These are phyloP conservation scores for Arctia plantaginis DNA, from an alignment of 2,888 invertebrate species.

Conservation along the genomic window DNA sequence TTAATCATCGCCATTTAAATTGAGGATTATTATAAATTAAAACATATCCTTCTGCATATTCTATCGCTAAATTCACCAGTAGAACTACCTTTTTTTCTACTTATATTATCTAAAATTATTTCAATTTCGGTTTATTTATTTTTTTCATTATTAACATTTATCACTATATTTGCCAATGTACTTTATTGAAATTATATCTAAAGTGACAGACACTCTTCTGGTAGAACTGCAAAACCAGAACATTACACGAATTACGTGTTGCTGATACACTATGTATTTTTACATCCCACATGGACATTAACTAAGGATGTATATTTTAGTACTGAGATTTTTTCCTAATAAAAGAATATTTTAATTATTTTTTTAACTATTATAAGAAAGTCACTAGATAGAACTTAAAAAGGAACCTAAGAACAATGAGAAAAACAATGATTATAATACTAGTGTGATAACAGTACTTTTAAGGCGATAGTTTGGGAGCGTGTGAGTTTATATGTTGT, in stretches of 20 bases:
- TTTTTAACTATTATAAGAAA: not conserved
- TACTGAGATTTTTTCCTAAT: not conserved
- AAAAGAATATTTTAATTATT: not conserved
- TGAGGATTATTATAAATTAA: not conserved
- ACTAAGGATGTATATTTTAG: conserved; percentile 6
- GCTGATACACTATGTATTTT: conserved; percentile 52
- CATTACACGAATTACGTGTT: conserved; percentile 16
- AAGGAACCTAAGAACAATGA: not conserved
- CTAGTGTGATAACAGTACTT: too few species aligned
- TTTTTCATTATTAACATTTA: not conserved
- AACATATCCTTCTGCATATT: not conserved
- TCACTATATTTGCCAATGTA: not conserved
- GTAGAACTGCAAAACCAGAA: not conserved
- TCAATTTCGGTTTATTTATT: not conserved
- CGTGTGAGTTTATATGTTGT: too few species aligned
- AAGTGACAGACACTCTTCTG: not conserved
- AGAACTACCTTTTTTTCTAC: not conserved
- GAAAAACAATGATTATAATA: not conserved
- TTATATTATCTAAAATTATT: not conserved
- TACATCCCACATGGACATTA: conserved; percentile 43
- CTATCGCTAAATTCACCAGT: not conserved
- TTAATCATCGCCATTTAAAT: not conserved
- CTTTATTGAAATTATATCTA: not conserved
- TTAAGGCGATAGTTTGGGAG: too few species aligned
- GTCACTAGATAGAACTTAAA: not conserved